Evolutionary conservation across 2,797 vertebrate genomes (phyloP).

Genomic region (Silurus aristotelis): DNA sequence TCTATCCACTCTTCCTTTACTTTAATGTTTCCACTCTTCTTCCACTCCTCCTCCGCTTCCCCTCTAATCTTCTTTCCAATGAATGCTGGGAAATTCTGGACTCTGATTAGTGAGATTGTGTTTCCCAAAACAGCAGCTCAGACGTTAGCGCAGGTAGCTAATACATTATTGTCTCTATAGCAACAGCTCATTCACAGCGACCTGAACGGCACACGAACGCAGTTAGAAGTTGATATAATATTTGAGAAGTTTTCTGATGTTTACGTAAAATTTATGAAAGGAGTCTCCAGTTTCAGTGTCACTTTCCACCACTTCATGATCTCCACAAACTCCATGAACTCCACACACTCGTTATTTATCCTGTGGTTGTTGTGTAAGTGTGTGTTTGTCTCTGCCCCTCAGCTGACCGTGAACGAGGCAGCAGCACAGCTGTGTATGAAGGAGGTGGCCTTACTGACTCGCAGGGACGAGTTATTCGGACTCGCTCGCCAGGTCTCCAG

Average conservation of each 20-base stretch:
- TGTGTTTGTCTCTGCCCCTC: slow-evolving; percentile 38
- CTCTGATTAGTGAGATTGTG: not conserved
- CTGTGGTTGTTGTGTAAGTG: not conserved
- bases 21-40: no score
- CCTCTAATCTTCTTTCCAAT: no score
- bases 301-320: not conserved
- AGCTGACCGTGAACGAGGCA: slow-evolving; percentile 98
- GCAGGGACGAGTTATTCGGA: slow-evolving; percentile 93
- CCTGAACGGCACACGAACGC: not conserved
- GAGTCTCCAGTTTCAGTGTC: not conserved
- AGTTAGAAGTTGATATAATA: not conserved
- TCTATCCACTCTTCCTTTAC: no score
- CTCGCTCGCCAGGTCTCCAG: slow-evolving; percentile 94
- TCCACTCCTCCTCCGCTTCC: no score
- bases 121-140: not conserved
- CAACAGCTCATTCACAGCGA: not conserved
- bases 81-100: not conserved
- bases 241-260: not conserved
- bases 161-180: not conserved
- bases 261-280: not conserved
- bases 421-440: slow-evolving; percentile 96
- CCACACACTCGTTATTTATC: not conserved
- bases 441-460: slow-evolving; percentile 89
- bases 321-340: not conserved
- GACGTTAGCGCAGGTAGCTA: not conserved